Evolutionary conservation across 2,888 invertebrate genomes (phyloP).

Genomic region (Xestobium rufovillosum): DNA sequence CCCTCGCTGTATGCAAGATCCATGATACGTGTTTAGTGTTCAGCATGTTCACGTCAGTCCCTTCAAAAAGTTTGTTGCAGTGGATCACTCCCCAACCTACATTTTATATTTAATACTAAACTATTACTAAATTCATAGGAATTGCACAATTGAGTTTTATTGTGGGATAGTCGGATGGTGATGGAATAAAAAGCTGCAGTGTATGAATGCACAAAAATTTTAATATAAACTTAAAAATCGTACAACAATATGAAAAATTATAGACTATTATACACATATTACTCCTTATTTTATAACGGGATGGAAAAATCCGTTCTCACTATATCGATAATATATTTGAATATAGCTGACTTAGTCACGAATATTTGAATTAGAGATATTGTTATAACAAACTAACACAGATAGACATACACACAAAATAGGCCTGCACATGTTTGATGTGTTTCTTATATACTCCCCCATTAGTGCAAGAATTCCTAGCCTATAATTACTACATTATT

Average conservation of each 20-base stretch:
- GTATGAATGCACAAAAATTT: constrained; percentile 72
- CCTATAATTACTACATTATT: constrained; percentile 24
- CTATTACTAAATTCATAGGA: no score
- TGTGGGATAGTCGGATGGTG: no score
- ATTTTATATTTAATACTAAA: no score
- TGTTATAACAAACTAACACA: constrained; percentile 44
- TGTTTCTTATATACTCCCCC: no score
- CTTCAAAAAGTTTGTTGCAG: no score
- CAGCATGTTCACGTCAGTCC: no score
- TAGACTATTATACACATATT: constrained; percentile 62
- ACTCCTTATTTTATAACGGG: constrained; percentile 54
- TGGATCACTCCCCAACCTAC: no score
- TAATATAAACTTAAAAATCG: constrained; percentile 82
- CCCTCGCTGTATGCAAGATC: no score
- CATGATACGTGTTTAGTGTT: no score
- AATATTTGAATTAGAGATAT: constrained; percentile 35
- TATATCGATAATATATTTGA: constrained; percentile 44
- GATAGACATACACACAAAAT: constrained; percentile 42
- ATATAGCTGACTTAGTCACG: constrained; percentile 40
- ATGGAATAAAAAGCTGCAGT: constrained; percentile 14
- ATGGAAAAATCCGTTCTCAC: constrained; percentile 62
- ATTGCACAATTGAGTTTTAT: no score
- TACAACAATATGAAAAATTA: constrained; percentile 84
- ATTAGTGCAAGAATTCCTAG: no score
- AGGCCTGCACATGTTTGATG: constrained; percentile 34